A percentile compares a stretch with the other conserved stretches of the same genome.
These are phyloP conservation scores for Hemaris fuciformis DNA, from an alignment of 2,888 invertebrate genomes.

Conservation along the genomic window DNA sequence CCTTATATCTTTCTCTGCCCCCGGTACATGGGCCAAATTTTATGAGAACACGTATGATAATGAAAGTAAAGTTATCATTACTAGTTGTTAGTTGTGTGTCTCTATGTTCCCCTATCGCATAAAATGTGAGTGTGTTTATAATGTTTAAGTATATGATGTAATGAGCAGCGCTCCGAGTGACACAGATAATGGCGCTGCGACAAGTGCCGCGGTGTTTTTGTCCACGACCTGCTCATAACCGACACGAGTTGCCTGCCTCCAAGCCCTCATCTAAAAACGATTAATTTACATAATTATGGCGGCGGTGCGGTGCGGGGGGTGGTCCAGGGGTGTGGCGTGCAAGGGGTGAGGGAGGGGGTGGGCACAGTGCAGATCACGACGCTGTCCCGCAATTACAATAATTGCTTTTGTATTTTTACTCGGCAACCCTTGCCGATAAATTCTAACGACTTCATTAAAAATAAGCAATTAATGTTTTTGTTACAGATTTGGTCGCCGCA, in stretches of 20 bases:
- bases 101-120: no score
- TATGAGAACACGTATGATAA: no score
- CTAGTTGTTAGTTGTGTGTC: no score
- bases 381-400: slow-evolving; percentile 46
- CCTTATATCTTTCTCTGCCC: no score
- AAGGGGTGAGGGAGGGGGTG: not conserved
- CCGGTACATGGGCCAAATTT: no score
- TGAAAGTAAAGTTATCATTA: no score
- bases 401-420: slow-evolving; percentile 50
- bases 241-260: not conserved
- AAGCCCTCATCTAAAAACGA: slow-evolving; percentile 16
- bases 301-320: not conserved
- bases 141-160: no score
- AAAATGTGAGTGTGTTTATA: no score
- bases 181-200: not conserved
- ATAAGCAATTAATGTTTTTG: slow-evolving; percentile 22
- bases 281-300: slow-evolving; percentile 34
- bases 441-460: slow-evolving; percentile 56
- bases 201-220: not conserved
- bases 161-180: not conserved
- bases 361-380: not conserved
- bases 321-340: not conserved
- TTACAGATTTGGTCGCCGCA: not conserved
- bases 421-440: slow-evolving; percentile 51
- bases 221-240: not conserved